Percentiles rank a stretch among this genome's conserved stretches.
phyloP scores from a whole-genome alignment of 30 jellyfish, hydroid and myxozoan genomes.

The Aurelia aurita region DNA sequence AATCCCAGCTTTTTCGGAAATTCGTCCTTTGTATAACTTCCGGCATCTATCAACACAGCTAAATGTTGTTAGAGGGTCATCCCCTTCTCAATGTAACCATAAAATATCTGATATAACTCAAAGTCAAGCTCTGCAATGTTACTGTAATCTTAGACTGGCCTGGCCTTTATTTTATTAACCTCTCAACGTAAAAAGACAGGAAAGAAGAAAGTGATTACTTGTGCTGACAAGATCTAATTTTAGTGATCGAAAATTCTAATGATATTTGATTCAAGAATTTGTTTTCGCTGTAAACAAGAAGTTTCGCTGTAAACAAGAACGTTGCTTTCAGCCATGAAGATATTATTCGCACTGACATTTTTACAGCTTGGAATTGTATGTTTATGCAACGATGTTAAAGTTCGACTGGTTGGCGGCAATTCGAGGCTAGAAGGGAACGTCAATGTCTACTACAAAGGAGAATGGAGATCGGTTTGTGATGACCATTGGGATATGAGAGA shows the following conservation, averaged over 20 bases:
- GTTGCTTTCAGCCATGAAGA: not conserved
- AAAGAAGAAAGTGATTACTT: too few relatives aligned
- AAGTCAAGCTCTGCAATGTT: too few relatives aligned
- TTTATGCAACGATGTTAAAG: not conserved
- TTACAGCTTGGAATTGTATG: not conserved
- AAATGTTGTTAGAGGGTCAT: too few relatives aligned
- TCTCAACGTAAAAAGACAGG: too few relatives aligned
- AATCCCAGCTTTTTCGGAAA: slow-evolving; percentile 37
- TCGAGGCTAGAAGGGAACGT: slow-evolving; percentile 81
- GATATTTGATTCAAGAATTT: too few relatives aligned
- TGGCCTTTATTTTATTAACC: too few relatives aligned
- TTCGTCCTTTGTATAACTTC: not conserved
- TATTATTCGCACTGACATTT: not conserved
- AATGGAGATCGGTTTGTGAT: slow-evolving; percentile 91
- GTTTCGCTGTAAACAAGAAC: not conserved
- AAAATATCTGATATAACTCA: too few relatives aligned
- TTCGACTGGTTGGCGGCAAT: slow-evolving; percentile 84
- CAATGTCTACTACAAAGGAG: slow-evolving; percentile 68
- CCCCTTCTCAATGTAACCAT: too few relatives aligned
- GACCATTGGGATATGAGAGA: slow-evolving; percentile 92
- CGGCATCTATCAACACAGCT: too few relatives aligned
- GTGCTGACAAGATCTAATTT: too few relatives aligned
- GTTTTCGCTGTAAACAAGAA: not conserved
- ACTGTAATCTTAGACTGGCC: too few relatives aligned
- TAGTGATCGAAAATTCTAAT: too few relatives aligned